Evolutionary conservation across 2,797 vertebrate genomes (phyloP).

Genomic region (Setipinna tenuifilis): DNA sequence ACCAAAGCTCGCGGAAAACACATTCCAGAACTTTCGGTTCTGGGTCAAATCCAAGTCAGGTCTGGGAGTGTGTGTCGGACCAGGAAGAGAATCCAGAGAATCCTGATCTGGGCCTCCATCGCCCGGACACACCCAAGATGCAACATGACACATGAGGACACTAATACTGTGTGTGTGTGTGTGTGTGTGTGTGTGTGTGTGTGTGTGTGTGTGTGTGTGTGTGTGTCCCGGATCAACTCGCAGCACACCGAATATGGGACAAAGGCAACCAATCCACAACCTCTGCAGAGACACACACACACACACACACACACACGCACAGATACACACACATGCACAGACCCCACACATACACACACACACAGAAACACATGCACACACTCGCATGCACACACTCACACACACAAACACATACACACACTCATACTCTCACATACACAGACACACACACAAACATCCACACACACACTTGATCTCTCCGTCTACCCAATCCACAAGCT

Average conservation of each 20-base stretch:
- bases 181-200: not conserved
- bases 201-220: not conserved
- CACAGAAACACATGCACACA: no score
- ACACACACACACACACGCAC: no score
- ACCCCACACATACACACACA: no score
- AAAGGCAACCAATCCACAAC: not conserved
- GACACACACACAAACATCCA: no score
- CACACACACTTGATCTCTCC: no score
- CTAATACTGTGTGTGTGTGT: not conserved
- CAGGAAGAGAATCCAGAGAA: no score
- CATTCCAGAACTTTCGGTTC: not conserved
- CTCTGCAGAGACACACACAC: not conserved
- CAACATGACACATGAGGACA: not conserved
- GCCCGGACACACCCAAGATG: not conserved
- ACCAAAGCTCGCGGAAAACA: not conserved
- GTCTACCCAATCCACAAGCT: no score
- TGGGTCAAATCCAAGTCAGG: not conserved
- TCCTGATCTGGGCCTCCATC: no score
- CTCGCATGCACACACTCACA: no score
- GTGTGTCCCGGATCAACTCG: not conserved
- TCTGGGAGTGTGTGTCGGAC: not conserved
- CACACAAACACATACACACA: no score
- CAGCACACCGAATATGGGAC: not conserved
- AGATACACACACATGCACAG: no score
- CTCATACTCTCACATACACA: no score